Conservation (phyloP, 2,888 invertebrate species). For the Lycia hirtaria region DNA sequence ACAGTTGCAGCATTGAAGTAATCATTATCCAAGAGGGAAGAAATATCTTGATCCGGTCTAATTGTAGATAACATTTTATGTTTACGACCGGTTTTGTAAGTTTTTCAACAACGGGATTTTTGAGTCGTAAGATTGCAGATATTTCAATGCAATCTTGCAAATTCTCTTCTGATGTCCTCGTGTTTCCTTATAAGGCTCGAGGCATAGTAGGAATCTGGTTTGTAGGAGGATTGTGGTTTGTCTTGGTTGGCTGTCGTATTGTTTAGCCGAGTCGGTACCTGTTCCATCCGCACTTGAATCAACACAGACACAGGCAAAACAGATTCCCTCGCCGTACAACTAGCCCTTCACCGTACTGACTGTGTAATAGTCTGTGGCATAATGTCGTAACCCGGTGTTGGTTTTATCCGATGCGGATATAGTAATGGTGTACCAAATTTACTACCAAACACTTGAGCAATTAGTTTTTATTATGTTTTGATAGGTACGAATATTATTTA, state of each 20-base stretch:
- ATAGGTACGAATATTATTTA: neutral
- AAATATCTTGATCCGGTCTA: slow-evolving; percentile 18
- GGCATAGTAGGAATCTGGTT: slow-evolving; percentile 16
- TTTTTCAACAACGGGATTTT: slow-evolving; percentile 13
- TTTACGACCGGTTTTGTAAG: slow-evolving; percentile 6
- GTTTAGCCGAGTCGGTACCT: slow-evolving; percentile 41
- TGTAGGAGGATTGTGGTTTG: slow-evolving; percentile 27
- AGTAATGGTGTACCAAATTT: slow-evolving; percentile 20
- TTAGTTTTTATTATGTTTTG: slow-evolving; percentile 27
- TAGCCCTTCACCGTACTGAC: slow-evolving; percentile 11
- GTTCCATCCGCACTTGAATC: slow-evolving; percentile 65
- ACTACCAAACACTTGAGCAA: slow-evolving; percentile 32
- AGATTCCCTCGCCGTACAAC: slow-evolving; percentile 2
- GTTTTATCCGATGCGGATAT: slow-evolving; percentile 23
- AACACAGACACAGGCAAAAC: slow-evolving; percentile 65
- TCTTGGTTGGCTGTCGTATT: slow-evolving; percentile 47
- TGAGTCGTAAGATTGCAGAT: neutral
- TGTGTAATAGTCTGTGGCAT: slow-evolving; percentile 9
- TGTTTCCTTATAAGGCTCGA: slow-evolving; percentile 8
- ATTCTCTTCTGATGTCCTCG: neutral
- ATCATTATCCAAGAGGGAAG: slow-evolving; percentile 25
- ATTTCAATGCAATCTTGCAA: neutral
- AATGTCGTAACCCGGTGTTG: slow-evolving; percentile 34
- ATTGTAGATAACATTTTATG: slow-evolving; percentile 25
- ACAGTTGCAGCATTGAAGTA: slow-evolving; percentile 37